Conservation (phyloP, 53 echinoderm and acorn worm species). For the Paracentrotus lividus region DNA sequence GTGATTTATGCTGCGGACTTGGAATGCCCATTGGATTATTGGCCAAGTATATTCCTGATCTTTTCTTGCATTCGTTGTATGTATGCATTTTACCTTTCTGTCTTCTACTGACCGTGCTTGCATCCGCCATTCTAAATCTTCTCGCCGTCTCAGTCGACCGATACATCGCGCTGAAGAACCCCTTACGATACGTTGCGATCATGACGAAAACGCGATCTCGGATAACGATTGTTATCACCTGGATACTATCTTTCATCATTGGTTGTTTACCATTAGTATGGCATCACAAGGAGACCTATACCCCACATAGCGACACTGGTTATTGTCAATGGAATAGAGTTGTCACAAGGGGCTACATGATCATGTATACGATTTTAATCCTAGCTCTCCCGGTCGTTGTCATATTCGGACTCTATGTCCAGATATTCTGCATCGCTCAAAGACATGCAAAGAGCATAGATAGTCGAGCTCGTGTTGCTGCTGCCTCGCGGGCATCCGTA, state of each 20-base stretch:
- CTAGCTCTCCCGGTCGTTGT: conserved; percentile 37
- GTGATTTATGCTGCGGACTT: conserved; percentile 59
- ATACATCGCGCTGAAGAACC: conserved; percentile 61
- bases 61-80: conserved; percentile 61
- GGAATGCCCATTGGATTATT: conserved; percentile 69
- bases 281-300: conserved; percentile 44
- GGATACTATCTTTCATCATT: conserved; percentile 40
- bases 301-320: background rate
- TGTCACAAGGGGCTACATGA: conserved; percentile 55
- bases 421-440: conserved; percentile 61
- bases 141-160: conserved; percentile 67
- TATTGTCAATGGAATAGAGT: conserved; percentile 67
- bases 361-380: conserved; percentile 32
- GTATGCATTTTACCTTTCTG: conserved; percentile 69
- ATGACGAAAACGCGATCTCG: conserved; percentile 58
- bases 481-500: background rate
- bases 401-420: conserved; percentile 50
- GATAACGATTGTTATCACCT: conserved; percentile 9
- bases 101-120: conserved; percentile 56
- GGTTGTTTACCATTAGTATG: conserved; percentile 60
- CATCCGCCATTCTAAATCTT: conserved; percentile 64
- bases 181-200: conserved; percentile 44
- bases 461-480: conserved; percentile 13
- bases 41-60: conserved; percentile 69
- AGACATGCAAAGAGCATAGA: conserved; percentile 54